These are phyloP conservation scores for Urocolius indicus DNA, from an alignment of 2,113 vertebrate genomes.

Conservation along the genomic window DNA sequence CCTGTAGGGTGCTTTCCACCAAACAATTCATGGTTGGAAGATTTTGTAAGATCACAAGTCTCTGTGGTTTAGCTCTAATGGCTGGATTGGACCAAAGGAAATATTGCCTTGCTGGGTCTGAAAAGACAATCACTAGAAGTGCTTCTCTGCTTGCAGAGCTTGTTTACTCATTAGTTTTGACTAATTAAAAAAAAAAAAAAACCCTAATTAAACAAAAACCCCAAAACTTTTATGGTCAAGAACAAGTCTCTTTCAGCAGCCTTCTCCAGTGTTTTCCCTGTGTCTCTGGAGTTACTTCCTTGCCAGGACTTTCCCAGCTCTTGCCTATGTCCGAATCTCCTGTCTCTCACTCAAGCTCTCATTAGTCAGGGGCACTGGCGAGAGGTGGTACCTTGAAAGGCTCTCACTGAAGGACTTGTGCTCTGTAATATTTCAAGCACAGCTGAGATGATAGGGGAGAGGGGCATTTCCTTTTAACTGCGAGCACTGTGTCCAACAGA, in stretches of 20 bases:
- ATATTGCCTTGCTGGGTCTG: not conserved
- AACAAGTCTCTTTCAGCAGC: not conserved
- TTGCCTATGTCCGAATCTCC: not conserved
- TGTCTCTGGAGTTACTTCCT: not conserved
- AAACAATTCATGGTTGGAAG: not conserved
- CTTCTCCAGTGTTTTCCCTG: not conserved
- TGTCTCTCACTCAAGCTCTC: not conserved
- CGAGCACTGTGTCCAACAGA: not conserved
- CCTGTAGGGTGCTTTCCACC: not conserved
- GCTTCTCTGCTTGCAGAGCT: not conserved
- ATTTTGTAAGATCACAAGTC: not conserved
- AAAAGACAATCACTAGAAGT: not conserved
- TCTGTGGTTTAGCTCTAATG: not conserved
- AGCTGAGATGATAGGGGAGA: not conserved
- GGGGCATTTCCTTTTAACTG: not conserved
- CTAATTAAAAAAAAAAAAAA: not conserved
- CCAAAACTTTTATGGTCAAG: not conserved
- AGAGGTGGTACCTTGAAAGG: not conserved
- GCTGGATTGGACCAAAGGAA: not conserved
- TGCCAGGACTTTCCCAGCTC: not conserved
- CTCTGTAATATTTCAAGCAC: not conserved
- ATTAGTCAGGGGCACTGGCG: not conserved
- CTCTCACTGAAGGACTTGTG: not conserved
- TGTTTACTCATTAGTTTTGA: not conserved
- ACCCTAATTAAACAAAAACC: no score